These are phyloP conservation scores for Eupelmus urozonus DNA, from an alignment of 2,888 invertebrate genomes.

Conservation along the genomic window DNA sequence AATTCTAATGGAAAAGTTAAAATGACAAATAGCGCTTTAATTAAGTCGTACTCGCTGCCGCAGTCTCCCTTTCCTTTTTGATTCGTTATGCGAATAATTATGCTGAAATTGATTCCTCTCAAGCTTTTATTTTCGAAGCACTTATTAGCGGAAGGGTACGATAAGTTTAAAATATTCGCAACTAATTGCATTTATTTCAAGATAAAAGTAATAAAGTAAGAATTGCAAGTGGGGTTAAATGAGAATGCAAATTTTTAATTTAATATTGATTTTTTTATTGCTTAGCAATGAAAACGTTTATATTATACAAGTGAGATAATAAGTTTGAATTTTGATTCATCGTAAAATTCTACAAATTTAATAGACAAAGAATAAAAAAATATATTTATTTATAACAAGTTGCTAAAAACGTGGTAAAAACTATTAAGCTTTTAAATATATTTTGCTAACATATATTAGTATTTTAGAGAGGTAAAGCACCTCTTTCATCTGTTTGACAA, in stretches of 20 bases:
- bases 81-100: conserved; percentile 36
- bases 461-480: conserved; percentile 3
- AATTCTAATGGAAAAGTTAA: background rate
- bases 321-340: conserved; percentile 25
- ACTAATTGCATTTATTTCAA: conserved; percentile 15
- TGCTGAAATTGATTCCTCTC: conserved; percentile 19
- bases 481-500: conserved; percentile 3
- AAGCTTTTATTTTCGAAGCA: conserved; percentile 6
- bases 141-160: conserved; percentile 11
- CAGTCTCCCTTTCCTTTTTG: conserved; percentile 14
- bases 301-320: conserved; percentile 32
- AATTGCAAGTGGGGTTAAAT: conserved; percentile 12
- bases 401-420: conserved; percentile 21
- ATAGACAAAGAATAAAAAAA: conserved; percentile 38
- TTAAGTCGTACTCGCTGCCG: conserved; percentile 21
- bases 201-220: background rate
- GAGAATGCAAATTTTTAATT: conserved; percentile 28
- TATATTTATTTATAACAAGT: conserved; percentile 22
- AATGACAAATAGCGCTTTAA: conserved; percentile 34
- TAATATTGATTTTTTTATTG: conserved; percentile 48
- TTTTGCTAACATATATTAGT: conserved; percentile 9
- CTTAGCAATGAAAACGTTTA: conserved; percentile 17
- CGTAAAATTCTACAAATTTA: conserved; percentile 13
- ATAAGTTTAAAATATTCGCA: conserved; percentile 27
- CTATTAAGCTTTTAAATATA: conserved; percentile 23